Conservation (phyloP, 2,113 vertebrate species). For the Leptocoma aspasia region DNA sequence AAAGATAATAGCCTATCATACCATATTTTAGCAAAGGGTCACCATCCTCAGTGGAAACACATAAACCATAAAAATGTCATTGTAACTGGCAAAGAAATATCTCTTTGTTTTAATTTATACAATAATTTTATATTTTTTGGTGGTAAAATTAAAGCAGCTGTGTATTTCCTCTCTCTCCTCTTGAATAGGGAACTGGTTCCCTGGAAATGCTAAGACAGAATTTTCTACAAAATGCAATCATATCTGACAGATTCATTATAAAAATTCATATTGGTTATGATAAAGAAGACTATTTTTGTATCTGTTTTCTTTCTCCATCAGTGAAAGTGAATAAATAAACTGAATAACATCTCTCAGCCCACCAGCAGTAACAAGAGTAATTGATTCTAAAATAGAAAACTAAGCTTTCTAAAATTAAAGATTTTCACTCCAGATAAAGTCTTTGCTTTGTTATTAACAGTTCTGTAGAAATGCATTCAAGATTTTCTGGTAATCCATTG, state of each 20-base stretch:
- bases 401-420: background rate
- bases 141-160: background rate
- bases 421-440: background rate
- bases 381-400: background rate
- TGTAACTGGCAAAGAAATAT: background rate
- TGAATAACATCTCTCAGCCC: background rate
- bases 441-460: background rate
- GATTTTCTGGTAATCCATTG: background rate
- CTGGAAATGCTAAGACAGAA: background rate
- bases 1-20: background rate
- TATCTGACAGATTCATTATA: background rate
- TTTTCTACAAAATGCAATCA: background rate
- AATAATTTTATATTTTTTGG: background rate
- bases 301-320: background rate
- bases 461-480: background rate
- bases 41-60: background rate
- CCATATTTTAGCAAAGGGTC: background rate
- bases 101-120: background rate
- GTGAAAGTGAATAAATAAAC: background rate
- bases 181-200: background rate
- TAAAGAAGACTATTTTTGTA: background rate
- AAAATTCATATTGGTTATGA: background rate
- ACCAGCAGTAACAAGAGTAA: background rate
- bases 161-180: background rate
- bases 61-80: background rate